Evolutionary conservation across 2,888 invertebrate genomes (phyloP).

Genomic region (Salticus scenicus): DNA sequence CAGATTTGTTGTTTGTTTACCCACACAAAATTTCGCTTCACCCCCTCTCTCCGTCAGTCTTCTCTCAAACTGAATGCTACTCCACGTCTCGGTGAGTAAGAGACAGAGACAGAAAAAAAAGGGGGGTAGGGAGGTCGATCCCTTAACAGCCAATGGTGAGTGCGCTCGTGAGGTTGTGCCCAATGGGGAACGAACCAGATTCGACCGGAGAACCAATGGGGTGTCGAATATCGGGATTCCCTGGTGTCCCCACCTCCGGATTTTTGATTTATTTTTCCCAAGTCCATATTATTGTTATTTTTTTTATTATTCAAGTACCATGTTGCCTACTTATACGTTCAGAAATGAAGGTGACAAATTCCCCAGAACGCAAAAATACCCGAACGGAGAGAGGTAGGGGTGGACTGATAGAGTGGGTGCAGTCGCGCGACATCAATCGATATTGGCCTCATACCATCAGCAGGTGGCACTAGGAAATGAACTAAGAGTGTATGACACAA

Average conservation of each 20-base stretch:
- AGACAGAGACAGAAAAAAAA: constrained; percentile 21
- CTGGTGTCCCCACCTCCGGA: constrained; percentile 55
- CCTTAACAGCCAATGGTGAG: constrained; percentile 57
- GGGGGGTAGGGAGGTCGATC: constrained; percentile 38
- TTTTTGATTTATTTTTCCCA: constrained; percentile 61
- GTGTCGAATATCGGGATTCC: constrained; percentile 59
- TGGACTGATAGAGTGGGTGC: neutral
- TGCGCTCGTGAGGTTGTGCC: constrained; percentile 29
- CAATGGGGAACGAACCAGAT: constrained; percentile 32
- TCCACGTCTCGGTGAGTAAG: constrained; percentile 15
- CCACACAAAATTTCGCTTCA: constrained; percentile 22
- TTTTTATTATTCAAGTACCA: neutral
- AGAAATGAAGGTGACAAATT: constrained; percentile 65
- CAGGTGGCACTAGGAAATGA: neutral
- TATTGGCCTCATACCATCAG: neutral
- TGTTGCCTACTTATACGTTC: constrained; percentile 1
- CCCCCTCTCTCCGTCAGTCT: constrained; percentile 56
- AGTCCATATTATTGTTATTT: constrained; percentile 26
- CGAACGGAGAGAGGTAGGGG: neutral
- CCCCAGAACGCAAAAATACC: constrained; percentile 2
- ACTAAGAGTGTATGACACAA: no score
- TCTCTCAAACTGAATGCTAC: constrained; percentile 40
- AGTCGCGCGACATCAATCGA: neutral
- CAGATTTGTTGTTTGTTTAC: constrained; percentile 16
- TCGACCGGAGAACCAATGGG: constrained; percentile 44